phyloP scores from a whole-genome alignment of 2,797 vertebrate genomes.

The Sebastes reedi region DNA sequence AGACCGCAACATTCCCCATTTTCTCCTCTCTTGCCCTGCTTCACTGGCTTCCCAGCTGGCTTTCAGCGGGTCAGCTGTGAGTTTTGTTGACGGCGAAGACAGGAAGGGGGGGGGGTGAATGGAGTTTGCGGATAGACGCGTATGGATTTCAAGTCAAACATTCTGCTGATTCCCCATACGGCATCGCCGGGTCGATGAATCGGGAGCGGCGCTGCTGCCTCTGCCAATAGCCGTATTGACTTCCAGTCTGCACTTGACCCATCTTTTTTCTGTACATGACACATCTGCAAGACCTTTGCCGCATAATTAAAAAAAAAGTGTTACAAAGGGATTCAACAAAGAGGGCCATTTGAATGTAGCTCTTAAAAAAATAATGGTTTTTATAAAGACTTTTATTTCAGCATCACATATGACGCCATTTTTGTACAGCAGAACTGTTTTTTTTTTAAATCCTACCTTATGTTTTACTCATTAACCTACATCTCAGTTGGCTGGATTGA shows the following conservation, averaged over 20 bases:
- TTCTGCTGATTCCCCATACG: conserved; percentile 69
- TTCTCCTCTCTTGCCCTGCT: neutral
- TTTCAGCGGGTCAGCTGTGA: conserved; percentile 28
- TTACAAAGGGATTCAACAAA: neutral
- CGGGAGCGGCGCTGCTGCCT: conserved; percentile 21
- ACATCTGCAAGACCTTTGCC: conserved; percentile 41
- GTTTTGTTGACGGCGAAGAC: conserved; percentile 13
- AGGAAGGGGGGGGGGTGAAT: neutral
- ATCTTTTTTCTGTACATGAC: conserved; percentile 68
- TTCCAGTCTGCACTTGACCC: conserved; percentile 62
- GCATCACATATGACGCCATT: accelerated
- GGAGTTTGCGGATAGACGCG: conserved; percentile 38
- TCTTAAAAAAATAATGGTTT: neutral
- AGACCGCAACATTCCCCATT: neutral
- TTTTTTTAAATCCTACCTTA: neutral
- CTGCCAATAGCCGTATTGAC: conserved; percentile 65
- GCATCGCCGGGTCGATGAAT: conserved; percentile 42
- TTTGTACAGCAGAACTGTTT: neutral
- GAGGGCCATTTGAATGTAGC: neutral
- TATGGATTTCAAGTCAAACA: conserved; percentile 72
- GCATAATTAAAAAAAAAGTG: conserved; percentile 31
- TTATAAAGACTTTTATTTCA: neutral
- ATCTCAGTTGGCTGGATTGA: neutral
- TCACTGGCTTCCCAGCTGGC: neutral
- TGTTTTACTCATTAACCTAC: conserved; percentile 3